Evolutionary conservation across 2,888 invertebrate species (phyloP), one percentile per base, ranked within the genome.

Genomic region (Thereva unica): DNA sequence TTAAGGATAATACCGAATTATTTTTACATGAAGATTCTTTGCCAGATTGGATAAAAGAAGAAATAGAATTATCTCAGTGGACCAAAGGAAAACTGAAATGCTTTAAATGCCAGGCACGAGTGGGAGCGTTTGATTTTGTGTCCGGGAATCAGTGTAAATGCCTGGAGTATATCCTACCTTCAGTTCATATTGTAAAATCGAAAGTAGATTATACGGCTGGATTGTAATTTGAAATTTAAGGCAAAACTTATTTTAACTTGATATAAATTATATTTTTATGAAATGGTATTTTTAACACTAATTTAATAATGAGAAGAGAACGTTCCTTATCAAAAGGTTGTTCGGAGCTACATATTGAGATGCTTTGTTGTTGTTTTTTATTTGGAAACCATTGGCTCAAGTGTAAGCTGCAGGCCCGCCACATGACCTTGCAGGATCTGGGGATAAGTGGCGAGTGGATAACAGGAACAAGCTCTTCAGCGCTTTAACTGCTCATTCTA

Each of bases 101-200:
- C 78, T 83, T 80, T 67, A 80, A 83, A 69, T 89, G 89, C 77
- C 80, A 83, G 50, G 82, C 82, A 44, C 83, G 86, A 78, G 81
- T 89, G 40, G 89, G 89, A 6, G 84, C 85, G 4, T 89, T 88
- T 76, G 87, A 89, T 78, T 89, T 86, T 78, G 79, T 88, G 37
- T 84, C 86, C 2, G 87, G 88, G 37, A 79, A 82, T 72, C 86
- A 86, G 77, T 89, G 89, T 77, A 78, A 79, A n/a, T 89, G 89
- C 78, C 78, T 81, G 37, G 74, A 78, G 47, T 78, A 80, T 67
- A 78, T 85, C 67, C 75, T 87, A 71, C 87, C 88, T 9, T 78
- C 86, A 34, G 83, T 89, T 53, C 85, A 87, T 78, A 78, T 89
- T 68, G 83, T 86, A 52, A 83, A 83, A 71, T 87, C 87, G 76